phyloP scores from a whole-genome alignment of 2,888 invertebrate genomes.

The Kryphioiulus occultus region DNA sequence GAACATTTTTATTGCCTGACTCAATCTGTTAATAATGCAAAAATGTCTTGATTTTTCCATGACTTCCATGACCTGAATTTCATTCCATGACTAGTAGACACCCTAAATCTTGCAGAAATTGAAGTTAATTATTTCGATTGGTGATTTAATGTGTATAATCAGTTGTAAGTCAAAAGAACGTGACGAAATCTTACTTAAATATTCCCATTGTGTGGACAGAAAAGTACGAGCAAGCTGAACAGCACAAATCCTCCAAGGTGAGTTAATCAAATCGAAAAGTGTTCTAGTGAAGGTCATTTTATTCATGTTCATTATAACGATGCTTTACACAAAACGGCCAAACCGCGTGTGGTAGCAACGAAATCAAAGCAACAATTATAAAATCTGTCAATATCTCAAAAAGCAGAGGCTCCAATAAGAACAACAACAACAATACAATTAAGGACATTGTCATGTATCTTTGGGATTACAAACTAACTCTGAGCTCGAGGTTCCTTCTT shows the following conservation, averaged over 20 bases:
- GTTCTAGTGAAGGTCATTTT: background rate
- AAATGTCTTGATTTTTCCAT: too few relatives aligned
- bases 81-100: too few relatives aligned
- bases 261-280: background rate
- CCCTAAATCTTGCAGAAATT: too few relatives aligned
- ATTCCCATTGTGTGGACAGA: background rate
- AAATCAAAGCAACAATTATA: background rate
- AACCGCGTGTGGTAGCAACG: background rate
- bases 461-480: background rate
- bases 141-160: too few relatives aligned
- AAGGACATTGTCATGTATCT: too few relatives aligned
- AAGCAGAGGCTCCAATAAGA: background rate
- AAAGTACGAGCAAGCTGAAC: background rate
- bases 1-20: too few relatives aligned
- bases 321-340: background rate
- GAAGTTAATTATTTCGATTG: too few relatives aligned
- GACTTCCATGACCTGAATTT: too few relatives aligned
- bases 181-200: background rate
- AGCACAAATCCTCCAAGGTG: background rate
- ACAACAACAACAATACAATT: too few relatives aligned
- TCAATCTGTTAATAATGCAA: too few relatives aligned
- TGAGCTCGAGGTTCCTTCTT: background rate
- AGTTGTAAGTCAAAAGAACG: too few relatives aligned
- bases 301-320: background rate
- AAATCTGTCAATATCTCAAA: background rate